These are phyloP conservation scores for Mactromeris polynyma DNA, from an alignment of 2,888 invertebrate genomes.

Conservation along the genomic window DNA sequence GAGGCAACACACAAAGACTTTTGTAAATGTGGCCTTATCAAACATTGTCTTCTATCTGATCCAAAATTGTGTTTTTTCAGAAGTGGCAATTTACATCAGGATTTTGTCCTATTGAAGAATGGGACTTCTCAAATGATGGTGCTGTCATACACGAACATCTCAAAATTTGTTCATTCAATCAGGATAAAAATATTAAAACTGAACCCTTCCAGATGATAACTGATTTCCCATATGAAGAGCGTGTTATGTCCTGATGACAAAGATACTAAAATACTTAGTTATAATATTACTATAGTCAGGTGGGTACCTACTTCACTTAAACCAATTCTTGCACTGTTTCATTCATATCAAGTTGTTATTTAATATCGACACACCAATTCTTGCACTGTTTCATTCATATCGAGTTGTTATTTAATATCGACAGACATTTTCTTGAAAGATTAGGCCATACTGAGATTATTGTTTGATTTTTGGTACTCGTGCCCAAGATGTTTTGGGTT, in stretches of 20 bases:
- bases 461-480: too few species aligned
- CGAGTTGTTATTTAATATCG: too few species aligned
- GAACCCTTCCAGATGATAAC: slow-evolving; percentile 63
- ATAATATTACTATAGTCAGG: slow-evolving; percentile 3
- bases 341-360: background rate
- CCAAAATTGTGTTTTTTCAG: slow-evolving; percentile 71
- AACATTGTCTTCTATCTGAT: background rate
- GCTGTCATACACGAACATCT: slow-evolving; percentile 86
- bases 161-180: slow-evolving; percentile 86
- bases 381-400: background rate
- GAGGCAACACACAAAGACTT: too few species aligned
- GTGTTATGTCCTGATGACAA: background rate
- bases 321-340: background rate
- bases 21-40: too few species aligned
- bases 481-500: too few species aligned
- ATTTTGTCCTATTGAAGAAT: slow-evolving; percentile 86
- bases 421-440: background rate
- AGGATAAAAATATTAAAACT: slow-evolving; percentile 69
- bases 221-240: slow-evolving; percentile 36
- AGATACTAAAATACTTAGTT: background rate
- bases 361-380: too few species aligned
- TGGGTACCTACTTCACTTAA: slow-evolving; percentile 33
- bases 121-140: slow-evolving; percentile 86
- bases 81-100: slow-evolving; percentile 88
- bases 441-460: too few species aligned